Evolutionary conservation across 1,140 invertebrate species (phyloP), one percentile per base, ranked within the genome.

Genomic region (Phymorhynchus buccinoides): DNA sequence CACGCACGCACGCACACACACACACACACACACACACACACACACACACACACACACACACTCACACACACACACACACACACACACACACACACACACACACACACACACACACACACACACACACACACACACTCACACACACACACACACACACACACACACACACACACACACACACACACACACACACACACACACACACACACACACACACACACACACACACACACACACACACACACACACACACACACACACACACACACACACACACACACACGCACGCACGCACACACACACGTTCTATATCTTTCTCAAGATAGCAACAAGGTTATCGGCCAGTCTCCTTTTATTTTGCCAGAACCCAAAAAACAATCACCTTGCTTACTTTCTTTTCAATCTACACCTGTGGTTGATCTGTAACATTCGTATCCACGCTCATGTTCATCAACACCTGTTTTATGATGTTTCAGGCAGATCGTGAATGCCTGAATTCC

Each of bases 241-340:
- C 56, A 62, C 56, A 62, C 22, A 62, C 22, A 62, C 56, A 62
- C 56, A 62, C 56, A 62, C 56, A 62, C 56, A 62, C 56, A 62
- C 22, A 62, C 56, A 62, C 56, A 62, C 56, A 62, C 56, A 62
- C 56, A 62, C 56, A 62, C 56, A 62, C 56, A 62, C 56, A 62
- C 1, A 62, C 56, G n/a, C 56, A 62, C 56, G n/a, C 48, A 52
- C 48, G 22, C 48, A 52, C 48, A 52, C 48, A 52, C 48, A 52
- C 48, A 52, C 48, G 12, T 52, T 52, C 12, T 52, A n/a, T n/a
- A n/a, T n/a, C n/a, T n/a, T n/a, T n/a, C n/a, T n/a, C n/a, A n/a
- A n/a, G n/a, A n/a, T n/a, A n/a, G n/a, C n/a, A n/a, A n/a, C n/a
- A n/a, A n/a, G n/a, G n/a, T n/a, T n/a, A n/a, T n/a, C n/a, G n/a